Evolutionary conservation across 1,140 invertebrate genomes (phyloP), one percentile per base, ranked within the genome.

Genomic region (Euwallacea similis): DNA sequence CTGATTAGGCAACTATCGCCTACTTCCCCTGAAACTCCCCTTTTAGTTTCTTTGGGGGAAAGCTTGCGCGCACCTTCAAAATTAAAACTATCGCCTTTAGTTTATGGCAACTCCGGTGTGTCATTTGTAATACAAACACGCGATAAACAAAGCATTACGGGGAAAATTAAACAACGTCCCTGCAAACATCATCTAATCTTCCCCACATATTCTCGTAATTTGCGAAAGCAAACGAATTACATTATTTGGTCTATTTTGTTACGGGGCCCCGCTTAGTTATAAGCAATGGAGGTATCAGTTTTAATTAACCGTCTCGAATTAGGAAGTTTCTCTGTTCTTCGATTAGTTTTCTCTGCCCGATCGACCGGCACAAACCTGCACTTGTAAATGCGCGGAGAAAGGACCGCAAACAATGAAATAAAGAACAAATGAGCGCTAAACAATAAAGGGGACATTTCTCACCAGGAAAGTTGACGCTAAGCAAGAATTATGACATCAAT

Each of bases 401-500:
- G 21, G 21, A 33, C 21, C 4, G 21, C 21, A 21, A 58, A 21
- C 11, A 58, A 16, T 11, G 33, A 58, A 7, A 11, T 11, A 61
- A 61, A 43, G 43, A 62, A 62, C 67, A 69, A 69, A 69, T 69
- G 59, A 69, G 60, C 21, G 42, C 15, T 62, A 69, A 69, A 69
- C 67, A 69, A 50, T 68, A 54, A 69, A 54, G 67, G 21, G 59
- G 60, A 42, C 44, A 55, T 69, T 69, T 53, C 21, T 54, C 43
- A 15, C 43, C 8, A 62, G n/a, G 67, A 62, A 60, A 54, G 67
- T 69, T 69, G 67, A 69, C 67, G 59, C 59, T 69, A 69, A 69
- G 67, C 67, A 69, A 62, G 67, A 69, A 69, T 69, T 69, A 69
- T 69, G 60, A 63, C 67, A 41, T 69, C 67, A 69, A 69, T 69